Percentiles rank a stretch among this genome's conserved stretches.
phyloP scores from a whole-genome alignment of 2,113 vertebrate genomes.

The Myodes glareolus region DNA sequence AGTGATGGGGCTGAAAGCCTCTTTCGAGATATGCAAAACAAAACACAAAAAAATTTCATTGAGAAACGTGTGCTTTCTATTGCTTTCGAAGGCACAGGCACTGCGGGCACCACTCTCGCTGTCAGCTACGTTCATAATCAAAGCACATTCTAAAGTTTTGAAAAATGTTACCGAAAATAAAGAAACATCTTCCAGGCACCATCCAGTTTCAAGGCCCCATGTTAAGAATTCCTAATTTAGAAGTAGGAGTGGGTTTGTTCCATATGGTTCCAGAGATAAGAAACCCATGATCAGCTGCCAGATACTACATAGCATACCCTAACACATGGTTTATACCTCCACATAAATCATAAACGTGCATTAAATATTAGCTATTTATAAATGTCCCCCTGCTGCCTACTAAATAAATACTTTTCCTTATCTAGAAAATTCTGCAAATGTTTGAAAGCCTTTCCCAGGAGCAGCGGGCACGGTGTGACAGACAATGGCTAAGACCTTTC shows the following conservation, averaged over 20 bases:
- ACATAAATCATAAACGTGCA: not conserved
- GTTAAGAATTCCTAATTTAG: not conserved
- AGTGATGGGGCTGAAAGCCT: not conserved
- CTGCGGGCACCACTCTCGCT: rapidly evolving
- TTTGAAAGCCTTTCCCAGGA: not conserved
- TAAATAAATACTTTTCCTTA: not conserved
- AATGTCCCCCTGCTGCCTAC: not conserved
- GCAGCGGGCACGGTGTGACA: rapidly evolving
- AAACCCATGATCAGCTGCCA: not conserved
- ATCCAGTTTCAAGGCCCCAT: not conserved
- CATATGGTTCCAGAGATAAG: not conserved
- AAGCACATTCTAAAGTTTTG: not conserved
- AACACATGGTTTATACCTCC: not conserved
- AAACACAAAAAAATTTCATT: not conserved
- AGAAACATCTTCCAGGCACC: not conserved
- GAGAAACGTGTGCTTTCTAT: not conserved
- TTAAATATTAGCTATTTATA: not conserved
- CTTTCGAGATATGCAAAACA: not conserved
- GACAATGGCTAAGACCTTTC: not conserved
- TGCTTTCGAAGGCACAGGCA: not conserved
- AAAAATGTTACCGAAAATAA: not conserved
- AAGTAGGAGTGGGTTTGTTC: not conserved
- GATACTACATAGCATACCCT: not conserved
- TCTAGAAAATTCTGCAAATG: not conserved
- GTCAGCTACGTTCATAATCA: not conserved